phyloP scores from a whole-genome alignment of 2,797 vertebrate genomes.

The Ammospiza maritima region DNA sequence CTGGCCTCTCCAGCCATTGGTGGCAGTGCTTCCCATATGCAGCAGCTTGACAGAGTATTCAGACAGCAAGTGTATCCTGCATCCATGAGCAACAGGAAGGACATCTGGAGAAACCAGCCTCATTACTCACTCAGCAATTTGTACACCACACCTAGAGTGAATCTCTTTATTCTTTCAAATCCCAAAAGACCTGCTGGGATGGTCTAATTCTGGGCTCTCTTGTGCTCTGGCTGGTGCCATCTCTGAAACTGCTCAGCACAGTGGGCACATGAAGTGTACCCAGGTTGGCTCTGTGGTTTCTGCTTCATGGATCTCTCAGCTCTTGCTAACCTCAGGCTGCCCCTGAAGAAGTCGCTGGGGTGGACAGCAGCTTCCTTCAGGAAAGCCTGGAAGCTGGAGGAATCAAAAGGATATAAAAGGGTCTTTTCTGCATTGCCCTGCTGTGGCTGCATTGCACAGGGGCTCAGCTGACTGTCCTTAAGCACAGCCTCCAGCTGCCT shows the following conservation, averaged over 20 bases:
- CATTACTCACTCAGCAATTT: not conserved
- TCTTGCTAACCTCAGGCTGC: not conserved
- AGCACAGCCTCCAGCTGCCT: not conserved
- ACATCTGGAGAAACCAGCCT: not conserved
- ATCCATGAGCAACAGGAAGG: not conserved
- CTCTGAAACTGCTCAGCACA: not conserved
- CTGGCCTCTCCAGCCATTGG: not conserved
- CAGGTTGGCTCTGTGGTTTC: not conserved
- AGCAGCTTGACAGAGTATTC: not conserved
- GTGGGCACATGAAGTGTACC: accelerated
- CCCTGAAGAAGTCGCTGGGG: not conserved
- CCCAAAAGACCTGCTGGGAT: not conserved
- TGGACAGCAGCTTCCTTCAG: not conserved
- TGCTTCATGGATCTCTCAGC: not conserved
- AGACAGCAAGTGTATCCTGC: accelerated
- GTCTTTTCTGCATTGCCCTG: not conserved
- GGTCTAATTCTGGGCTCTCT: not conserved
- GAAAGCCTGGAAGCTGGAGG: not conserved
- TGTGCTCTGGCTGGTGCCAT: not conserved
- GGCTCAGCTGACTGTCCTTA: not conserved
- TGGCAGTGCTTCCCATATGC: not conserved
- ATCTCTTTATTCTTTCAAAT: not conserved
- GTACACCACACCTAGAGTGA: not conserved
- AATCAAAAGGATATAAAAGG: not conserved
- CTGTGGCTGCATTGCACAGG: not conserved